These are phyloP conservation scores for Mythimna pallens DNA, from an alignment of 2,888 invertebrate genomes.

Conservation along the genomic window DNA sequence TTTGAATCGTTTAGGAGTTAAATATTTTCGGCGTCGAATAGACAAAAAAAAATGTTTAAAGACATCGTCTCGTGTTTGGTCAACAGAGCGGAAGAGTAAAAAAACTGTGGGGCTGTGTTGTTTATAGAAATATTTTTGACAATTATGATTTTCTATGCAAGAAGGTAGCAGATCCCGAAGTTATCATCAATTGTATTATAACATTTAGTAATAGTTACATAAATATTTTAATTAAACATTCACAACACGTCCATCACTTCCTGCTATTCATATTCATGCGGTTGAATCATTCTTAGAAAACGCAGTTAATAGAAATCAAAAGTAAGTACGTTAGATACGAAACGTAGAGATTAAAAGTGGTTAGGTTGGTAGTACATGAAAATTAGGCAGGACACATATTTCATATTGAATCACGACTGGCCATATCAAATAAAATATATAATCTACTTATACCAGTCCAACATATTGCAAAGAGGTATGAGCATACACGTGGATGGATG, in stretches of 20 bases:
- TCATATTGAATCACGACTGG: too few relatives aligned
- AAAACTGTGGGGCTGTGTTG: slow-evolving; percentile 68
- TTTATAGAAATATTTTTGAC: neutral
- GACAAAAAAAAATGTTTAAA: slow-evolving; percentile 84
- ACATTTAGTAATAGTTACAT: neutral
- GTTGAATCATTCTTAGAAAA: slow-evolving; percentile 37
- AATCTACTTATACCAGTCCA: too few relatives aligned
- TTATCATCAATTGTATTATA: neutral
- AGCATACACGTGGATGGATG: too few relatives aligned
- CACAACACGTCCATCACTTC: slow-evolving; percentile 31
- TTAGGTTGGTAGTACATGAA: neutral
- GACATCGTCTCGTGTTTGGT: slow-evolving; percentile 87
- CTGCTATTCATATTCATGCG: slow-evolving; percentile 12
- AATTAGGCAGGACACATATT: neutral
- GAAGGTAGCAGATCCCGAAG: too few relatives aligned
- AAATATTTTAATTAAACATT: neutral
- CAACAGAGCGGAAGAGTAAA: slow-evolving; percentile 81
- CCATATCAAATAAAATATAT: too few relatives aligned
- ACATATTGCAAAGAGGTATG: too few relatives aligned
- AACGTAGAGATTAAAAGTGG: neutral
- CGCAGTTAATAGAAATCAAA: slow-evolving; percentile 29
- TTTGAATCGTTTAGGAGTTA: slow-evolving; percentile 88
- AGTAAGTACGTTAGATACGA: slow-evolving; percentile 2
- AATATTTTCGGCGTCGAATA: slow-evolving; percentile 89
- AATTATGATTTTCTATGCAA: too few relatives aligned